These are phyloP conservation scores for Paedocypris sp. DNA, from an alignment of 2,113 vertebrate species.

Conservation along the genomic window DNA sequence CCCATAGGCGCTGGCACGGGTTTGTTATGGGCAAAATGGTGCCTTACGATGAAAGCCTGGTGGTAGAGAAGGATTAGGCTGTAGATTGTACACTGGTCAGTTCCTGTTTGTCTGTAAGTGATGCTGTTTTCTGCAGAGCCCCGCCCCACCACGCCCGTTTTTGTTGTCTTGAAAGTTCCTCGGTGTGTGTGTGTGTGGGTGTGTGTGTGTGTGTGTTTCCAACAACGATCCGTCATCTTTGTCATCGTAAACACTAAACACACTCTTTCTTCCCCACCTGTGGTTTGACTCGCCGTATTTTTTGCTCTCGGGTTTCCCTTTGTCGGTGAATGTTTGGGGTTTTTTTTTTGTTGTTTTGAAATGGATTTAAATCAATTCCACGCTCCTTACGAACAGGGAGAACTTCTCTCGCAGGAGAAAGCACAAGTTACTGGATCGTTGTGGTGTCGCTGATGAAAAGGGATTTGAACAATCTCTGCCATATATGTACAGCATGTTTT, in stretches of 20 bases:
- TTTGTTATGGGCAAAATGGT: too few species aligned
- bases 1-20: background rate
- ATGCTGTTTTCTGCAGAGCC: background rate
- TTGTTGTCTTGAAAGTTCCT: too few species aligned
- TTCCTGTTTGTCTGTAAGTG: background rate
- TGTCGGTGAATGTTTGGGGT: too few species aligned
- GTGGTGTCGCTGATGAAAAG: constrained; percentile 51
- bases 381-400: constrained; percentile 40
- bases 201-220: too few species aligned
- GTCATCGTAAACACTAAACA: too few species aligned
- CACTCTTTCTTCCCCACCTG: too few species aligned
- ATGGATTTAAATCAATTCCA: too few species aligned
- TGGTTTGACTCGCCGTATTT: too few species aligned
- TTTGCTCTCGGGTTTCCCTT: too few species aligned
- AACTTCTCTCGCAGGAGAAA: constrained; percentile 39
- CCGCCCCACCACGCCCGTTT: background rate
- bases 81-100: background rate
- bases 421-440: constrained; percentile 61
- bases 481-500: constrained; percentile 64
- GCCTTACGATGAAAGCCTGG: background rate
- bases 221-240: too few species aligned
- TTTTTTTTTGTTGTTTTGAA: too few species aligned
- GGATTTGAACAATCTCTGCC: constrained; percentile 54
- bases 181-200: too few species aligned
- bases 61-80: background rate